A percentile compares a stretch with the other conserved stretches of the same genome.
Conservation (phyloP, 1,140 invertebrate genomes). For the Manduca sexta region DNA sequence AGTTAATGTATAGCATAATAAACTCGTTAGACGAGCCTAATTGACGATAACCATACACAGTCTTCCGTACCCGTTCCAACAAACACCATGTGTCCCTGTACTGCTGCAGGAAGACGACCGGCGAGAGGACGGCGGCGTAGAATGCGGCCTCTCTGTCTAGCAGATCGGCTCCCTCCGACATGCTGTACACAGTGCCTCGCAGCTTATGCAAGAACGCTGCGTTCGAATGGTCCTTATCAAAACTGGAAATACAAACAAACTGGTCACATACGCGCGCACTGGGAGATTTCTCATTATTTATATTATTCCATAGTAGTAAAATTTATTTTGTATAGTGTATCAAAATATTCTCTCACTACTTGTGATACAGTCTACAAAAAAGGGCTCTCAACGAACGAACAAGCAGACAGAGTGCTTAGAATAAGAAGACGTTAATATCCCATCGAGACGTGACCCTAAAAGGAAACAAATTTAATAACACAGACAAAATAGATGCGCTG, state of each 20-base stretch:
- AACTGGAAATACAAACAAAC: slow-evolving; percentile 24
- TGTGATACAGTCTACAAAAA: too few relatives aligned
- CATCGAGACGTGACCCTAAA: too few relatives aligned
- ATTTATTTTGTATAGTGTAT: too few relatives aligned
- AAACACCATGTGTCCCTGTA: slow-evolving; percentile 54
- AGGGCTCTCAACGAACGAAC: too few relatives aligned
- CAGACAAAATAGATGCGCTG: too few relatives aligned
- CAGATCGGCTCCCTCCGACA: slow-evolving; percentile 41
- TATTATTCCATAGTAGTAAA: slow-evolving; percentile 5
- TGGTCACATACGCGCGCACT: background rate
- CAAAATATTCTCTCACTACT: too few relatives aligned
- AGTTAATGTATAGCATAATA: too few relatives aligned
- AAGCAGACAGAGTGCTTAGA: too few relatives aligned
- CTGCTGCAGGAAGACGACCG: slow-evolving; percentile 48
- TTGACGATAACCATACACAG: too few relatives aligned
- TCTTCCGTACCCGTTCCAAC: slow-evolving; percentile 44
- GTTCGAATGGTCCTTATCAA: slow-evolving; percentile 50
- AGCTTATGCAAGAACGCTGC: slow-evolving; percentile 46
- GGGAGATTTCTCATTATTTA: background rate
- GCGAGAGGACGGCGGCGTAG: slow-evolving; percentile 44
- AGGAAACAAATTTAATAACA: too few relatives aligned
- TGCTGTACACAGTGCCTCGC: slow-evolving; percentile 35
- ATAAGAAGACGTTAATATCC: too few relatives aligned
- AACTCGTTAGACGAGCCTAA: too few relatives aligned
- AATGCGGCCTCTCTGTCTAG: slow-evolving; percentile 48